A percentile compares a stretch with the other conserved stretches of the same genome.
Conservation (phyloP, 1,140 invertebrate species). For the Drosophila rufa region DNA sequence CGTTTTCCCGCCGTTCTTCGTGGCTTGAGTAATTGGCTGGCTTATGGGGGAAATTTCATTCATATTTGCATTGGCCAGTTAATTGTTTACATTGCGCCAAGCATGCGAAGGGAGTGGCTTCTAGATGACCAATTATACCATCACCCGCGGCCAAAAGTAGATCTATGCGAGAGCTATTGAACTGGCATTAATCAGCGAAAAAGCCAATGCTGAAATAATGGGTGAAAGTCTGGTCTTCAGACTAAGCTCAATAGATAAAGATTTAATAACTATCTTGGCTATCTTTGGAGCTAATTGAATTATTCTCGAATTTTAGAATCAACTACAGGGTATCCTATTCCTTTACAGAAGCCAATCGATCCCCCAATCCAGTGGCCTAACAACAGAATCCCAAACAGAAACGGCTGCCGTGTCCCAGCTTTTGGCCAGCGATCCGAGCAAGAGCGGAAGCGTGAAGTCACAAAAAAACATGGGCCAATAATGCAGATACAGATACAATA, state of each 20-base stretch:
- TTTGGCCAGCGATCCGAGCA: conserved; percentile 24
- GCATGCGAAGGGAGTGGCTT: conserved; percentile 40
- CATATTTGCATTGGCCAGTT: conserved; percentile 46
- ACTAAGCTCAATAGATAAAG: background rate
- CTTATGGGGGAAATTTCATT: conserved; percentile 26
- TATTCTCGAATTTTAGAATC: background rate
- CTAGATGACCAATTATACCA: conserved; percentile 24
- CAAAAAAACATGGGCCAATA: conserved; percentile 40
- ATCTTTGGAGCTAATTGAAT: background rate
- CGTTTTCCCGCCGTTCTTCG: conserved; percentile 19
- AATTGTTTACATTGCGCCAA: conserved; percentile 50
- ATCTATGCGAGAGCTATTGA: conserved; percentile 21
- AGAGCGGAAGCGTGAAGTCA: conserved; percentile 50
- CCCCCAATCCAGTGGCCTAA: conserved; percentile 1
- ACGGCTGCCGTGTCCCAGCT: conserved; percentile 27
- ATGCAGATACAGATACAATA: conserved; percentile 58
- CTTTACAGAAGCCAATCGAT: conserved; percentile 26
- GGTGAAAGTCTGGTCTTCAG: background rate
- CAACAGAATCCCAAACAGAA: background rate
- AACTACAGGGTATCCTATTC: background rate
- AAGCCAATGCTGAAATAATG: background rate
- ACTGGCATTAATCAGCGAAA: conserved; percentile 22
- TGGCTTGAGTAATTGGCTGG: conserved; percentile 25
- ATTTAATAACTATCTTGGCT: background rate
- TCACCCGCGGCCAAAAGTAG: conserved; percentile 16